Evolutionary conservation across 2,113 vertebrate genomes (phyloP).

Genomic region (Trachemys scripta): DNA sequence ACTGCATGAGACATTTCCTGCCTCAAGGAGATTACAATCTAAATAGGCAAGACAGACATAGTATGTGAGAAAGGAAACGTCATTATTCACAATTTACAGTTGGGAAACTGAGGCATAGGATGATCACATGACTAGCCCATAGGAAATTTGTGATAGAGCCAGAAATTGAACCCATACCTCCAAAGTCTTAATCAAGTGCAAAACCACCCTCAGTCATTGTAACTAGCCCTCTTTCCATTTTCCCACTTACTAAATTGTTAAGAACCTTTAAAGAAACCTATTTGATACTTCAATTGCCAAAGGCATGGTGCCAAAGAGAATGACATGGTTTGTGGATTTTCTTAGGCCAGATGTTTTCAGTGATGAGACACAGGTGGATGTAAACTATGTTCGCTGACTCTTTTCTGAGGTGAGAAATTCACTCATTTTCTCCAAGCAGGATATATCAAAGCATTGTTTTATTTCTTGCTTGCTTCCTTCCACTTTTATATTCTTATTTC

Average conservation of each 20-base stretch:
- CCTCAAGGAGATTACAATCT: neutral
- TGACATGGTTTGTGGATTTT: neutral
- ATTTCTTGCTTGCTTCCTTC: neutral
- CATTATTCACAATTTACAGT: neutral
- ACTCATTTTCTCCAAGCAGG: neutral
- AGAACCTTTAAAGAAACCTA: neutral
- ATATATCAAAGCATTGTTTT: neutral
- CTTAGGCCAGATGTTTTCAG: neutral
- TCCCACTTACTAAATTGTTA: neutral
- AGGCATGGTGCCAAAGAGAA: conserved; percentile 3
- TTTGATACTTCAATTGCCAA: neutral
- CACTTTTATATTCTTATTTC: neutral
- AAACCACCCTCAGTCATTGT: neutral
- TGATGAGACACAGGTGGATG: too few species aligned
- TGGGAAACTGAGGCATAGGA: neutral
- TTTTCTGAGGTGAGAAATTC: neutral
- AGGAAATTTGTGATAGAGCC: neutral
- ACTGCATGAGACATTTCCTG: neutral
- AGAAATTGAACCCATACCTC: neutral
- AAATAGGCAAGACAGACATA: neutral
- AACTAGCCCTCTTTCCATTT: neutral
- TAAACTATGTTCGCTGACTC: neutral
- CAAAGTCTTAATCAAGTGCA: neutral
- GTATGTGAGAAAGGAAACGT: neutral
- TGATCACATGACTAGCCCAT: neutral